Evolutionary conservation across 2,113 vertebrate species (phyloP).

Genomic region (Verasper variegatus): DNA sequence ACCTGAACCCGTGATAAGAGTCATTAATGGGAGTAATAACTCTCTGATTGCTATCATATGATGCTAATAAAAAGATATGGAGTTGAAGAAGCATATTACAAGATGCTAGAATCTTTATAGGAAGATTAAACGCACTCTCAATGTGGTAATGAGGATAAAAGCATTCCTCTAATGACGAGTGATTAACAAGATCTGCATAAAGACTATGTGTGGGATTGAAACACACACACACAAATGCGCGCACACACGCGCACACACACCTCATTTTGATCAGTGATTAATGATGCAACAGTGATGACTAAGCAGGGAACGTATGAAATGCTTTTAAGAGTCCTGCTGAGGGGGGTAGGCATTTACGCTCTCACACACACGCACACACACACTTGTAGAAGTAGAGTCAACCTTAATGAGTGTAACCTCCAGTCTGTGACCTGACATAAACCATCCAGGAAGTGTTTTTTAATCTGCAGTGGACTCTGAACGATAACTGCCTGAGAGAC

Average conservation of each 20-base stretch:
- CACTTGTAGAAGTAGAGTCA: background rate
- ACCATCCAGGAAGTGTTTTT: slow-evolving; percentile 14
- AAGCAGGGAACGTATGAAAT: slow-evolving; percentile 34
- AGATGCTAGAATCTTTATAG: slow-evolving; percentile 25
- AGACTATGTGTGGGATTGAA: slow-evolving; percentile 1
- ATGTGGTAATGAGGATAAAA: slow-evolving; percentile 48
- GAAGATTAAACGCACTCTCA: slow-evolving; percentile 24
- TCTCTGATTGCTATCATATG: slow-evolving; percentile 6
- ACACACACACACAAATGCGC: background rate
- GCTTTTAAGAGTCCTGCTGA: slow-evolving; percentile 51
- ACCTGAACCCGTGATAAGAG: background rate
- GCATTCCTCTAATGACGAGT: slow-evolving; percentile 18
- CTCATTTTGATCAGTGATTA: slow-evolving; percentile 47
- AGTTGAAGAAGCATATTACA: slow-evolving; percentile 35
- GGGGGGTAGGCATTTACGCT: background rate
- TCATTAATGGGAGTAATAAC: slow-evolving; percentile 7
- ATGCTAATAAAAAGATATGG: slow-evolving; percentile 33
- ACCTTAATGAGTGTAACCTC: slow-evolving; percentile 47
- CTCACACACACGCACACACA: slow-evolving; percentile 27
- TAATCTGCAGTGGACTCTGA: slow-evolving; percentile 23
- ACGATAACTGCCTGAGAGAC: slow-evolving; percentile 38
- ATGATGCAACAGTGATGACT: slow-evolving; percentile 51
- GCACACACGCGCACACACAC: slow-evolving; percentile 6
- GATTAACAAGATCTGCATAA: slow-evolving; percentile 25
- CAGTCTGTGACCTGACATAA: slow-evolving; percentile 15